Evolutionary conservation across 2,888 invertebrate genomes (phyloP).

Genomic region (Caenorhabditis sp.): DNA sequence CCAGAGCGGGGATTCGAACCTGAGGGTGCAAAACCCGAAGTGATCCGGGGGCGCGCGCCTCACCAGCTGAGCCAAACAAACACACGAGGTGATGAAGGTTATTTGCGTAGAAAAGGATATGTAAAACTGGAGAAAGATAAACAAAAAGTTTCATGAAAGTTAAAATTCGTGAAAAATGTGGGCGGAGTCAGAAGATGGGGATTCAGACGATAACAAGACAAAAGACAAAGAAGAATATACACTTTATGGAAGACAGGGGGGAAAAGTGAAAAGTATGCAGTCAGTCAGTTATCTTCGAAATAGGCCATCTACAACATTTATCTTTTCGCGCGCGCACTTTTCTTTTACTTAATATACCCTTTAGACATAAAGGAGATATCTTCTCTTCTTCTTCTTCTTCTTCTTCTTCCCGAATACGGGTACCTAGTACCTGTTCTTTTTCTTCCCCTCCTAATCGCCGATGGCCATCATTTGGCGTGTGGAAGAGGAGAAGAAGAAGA

Average conservation of each 20-base stretch:
- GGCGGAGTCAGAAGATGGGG: too few species aligned
- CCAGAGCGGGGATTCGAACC: too few species aligned
- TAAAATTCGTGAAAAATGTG: too few species aligned
- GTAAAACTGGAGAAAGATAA: too few species aligned
- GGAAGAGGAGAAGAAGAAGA: too few species aligned
- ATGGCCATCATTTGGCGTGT: slow-evolving; percentile 33
- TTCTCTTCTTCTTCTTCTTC: slow-evolving; percentile 4
- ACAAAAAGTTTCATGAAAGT: too few species aligned
- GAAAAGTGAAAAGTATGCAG: neutral
- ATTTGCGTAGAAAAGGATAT: too few species aligned
- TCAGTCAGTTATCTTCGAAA: slow-evolving; percentile 36
- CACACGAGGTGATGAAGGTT: too few species aligned
- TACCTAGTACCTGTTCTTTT: neutral
- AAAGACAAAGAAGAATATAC: neutral
- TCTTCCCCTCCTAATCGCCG: slow-evolving; percentile 26
- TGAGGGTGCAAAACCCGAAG: too few species aligned
- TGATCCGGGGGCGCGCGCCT: too few species aligned
- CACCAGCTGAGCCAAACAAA: too few species aligned
- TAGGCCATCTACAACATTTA: slow-evolving; percentile 48
- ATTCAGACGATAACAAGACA: too few species aligned
- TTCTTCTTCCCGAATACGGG: neutral
- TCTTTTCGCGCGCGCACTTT: slow-evolving; percentile 14
- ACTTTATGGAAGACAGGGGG: neutral
- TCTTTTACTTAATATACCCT: neutral
- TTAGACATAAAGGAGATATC: neutral